These are phyloP conservation scores for Hyla sarda DNA, from an alignment of 2,113 vertebrate species.

Conservation along the genomic window DNA sequence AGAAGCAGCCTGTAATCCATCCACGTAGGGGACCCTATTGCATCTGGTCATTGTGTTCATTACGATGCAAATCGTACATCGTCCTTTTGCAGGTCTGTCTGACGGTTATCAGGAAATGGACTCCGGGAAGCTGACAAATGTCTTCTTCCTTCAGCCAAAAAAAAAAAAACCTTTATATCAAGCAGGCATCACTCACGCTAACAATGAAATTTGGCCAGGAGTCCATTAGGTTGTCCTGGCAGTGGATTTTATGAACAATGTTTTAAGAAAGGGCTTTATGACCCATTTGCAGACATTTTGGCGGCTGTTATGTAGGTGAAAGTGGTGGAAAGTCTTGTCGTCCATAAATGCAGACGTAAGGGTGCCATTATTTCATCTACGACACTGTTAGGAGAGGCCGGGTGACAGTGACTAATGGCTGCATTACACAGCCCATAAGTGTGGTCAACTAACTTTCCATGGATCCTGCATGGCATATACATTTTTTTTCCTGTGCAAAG, in stretches of 20 bases:
- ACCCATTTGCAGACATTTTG: slow-evolving; percentile 1
- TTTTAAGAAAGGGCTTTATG: slow-evolving; percentile 2
- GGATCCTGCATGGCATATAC: not conserved
- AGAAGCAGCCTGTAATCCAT: not conserved
- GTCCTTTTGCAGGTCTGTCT: not conserved
- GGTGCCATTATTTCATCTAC: not conserved
- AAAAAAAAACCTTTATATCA: slow-evolving; percentile 21
- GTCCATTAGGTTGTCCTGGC: slow-evolving; percentile 24
- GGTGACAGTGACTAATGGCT: not conserved
- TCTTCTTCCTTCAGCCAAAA: slow-evolving; percentile 8
- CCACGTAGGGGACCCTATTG: not conserved
- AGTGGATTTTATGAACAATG: slow-evolving; percentile 26
- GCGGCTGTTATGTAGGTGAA: not conserved
- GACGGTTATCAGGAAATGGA: slow-evolving; percentile 5
- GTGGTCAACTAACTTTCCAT: not conserved
- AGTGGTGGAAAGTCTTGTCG: not conserved
- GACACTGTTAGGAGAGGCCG: not conserved
- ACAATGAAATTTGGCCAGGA: not conserved
- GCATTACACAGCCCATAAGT: not conserved
- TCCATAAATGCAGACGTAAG: not conserved
- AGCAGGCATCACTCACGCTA: slow-evolving; percentile 1
- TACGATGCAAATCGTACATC: not conserved
- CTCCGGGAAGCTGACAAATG: slow-evolving; percentile 28
- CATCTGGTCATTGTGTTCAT: not conserved
- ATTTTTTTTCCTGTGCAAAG: not conserved